Evolutionary conservation across 2,113 vertebrate species (phyloP).

Genomic region (Rana temporaria): DNA sequence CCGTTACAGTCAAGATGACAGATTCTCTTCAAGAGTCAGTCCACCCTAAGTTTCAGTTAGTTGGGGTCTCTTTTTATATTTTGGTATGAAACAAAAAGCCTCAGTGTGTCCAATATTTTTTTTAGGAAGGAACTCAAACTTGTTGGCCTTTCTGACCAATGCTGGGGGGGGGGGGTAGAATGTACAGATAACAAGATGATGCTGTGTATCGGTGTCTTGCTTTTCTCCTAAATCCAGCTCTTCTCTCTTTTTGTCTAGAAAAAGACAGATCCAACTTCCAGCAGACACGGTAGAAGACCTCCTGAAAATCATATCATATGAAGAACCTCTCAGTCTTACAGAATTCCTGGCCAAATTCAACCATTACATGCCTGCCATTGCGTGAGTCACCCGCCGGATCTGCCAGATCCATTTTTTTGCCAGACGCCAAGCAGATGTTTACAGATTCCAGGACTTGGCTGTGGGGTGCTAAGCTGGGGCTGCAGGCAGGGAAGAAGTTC

Average conservation of each 20-base stretch:
- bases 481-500: too few relatives aligned
- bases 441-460: too few relatives aligned
- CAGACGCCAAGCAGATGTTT: neutral
- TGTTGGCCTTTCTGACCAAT: too few relatives aligned
- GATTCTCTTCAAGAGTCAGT: too few relatives aligned
- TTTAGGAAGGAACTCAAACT: too few relatives aligned
- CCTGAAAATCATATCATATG: constrained; percentile 66
- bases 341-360: constrained; percentile 85
- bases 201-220: neutral
- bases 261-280: constrained; percentile 77
- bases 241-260: constrained; percentile 68
- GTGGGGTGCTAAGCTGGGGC: too few relatives aligned
- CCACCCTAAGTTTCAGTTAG: too few relatives aligned
- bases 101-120: too few relatives aligned
- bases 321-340: constrained; percentile 74
- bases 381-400: constrained; percentile 77
- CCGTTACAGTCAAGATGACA: too few relatives aligned
- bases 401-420: neutral
- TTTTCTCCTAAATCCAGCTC: neutral
- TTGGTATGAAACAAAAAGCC: too few relatives aligned
- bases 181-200: neutral
- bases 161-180: too few relatives aligned
- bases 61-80: too few relatives aligned
- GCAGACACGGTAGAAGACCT: constrained; percentile 71
- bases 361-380: constrained; percentile 89